A percentile compares a stretch with the other conserved stretches of the same genome.
Conservation (phyloP, 1,140 invertebrate species). For the Ceratosolen solmsi region DNA sequence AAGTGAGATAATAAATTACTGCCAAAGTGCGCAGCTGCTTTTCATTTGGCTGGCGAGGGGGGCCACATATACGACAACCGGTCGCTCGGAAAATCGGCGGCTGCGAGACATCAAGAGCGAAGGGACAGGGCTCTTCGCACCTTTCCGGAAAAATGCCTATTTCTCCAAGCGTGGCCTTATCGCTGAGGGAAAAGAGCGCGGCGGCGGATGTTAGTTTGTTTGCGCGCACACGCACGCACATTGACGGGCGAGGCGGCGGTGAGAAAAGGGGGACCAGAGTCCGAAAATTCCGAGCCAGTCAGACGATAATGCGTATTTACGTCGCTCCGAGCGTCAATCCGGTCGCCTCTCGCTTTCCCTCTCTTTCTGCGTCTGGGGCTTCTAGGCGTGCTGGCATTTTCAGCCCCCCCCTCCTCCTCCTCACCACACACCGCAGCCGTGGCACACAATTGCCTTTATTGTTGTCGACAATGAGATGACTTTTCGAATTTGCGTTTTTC, state of each 20-base stretch:
- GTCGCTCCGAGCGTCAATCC: background rate
- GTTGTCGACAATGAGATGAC: background rate
- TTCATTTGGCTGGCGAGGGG: background rate
- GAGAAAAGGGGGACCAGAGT: background rate
- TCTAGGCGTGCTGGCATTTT: background rate
- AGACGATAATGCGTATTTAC: conserved; percentile 44
- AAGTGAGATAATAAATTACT: background rate
- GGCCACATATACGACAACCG: background rate
- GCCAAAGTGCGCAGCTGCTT: background rate
- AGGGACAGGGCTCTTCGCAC: background rate
- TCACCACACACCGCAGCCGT: background rate
- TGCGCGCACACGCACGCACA: background rate
- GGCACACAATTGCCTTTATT: background rate
- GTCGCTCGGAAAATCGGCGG: background rate
- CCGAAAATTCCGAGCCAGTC: conserved; percentile 35
- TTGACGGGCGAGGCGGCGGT: background rate
- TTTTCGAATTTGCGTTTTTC: conserved; percentile 7
- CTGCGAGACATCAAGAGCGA: background rate
- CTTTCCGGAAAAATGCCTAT: background rate
- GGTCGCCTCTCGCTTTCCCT: background rate
- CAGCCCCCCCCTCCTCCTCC: background rate
- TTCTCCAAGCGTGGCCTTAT: background rate
- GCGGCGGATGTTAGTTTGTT: background rate
- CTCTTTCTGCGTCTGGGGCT: background rate
- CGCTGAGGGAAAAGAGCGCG: background rate